phyloP scores from a whole-genome alignment of 2,888 invertebrate genomes.

The Coronaproctus castanopsis region DNA sequence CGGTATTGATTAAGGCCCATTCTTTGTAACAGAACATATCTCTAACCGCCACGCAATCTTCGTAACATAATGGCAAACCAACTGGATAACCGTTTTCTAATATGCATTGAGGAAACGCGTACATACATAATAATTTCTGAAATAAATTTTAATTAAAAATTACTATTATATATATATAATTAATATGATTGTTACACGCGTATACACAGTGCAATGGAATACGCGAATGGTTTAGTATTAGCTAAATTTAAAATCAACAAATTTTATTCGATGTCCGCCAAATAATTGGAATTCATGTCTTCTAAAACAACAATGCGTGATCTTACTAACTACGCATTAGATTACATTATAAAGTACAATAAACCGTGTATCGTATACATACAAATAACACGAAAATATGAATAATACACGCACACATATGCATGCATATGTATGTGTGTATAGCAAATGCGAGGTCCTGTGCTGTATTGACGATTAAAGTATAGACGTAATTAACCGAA shows the following conservation, averaged over 20 bases:
- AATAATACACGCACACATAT: too few relatives aligned
- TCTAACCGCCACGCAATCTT: conserved; percentile 80
- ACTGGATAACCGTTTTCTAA: conserved; percentile 41
- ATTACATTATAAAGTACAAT: too few relatives aligned
- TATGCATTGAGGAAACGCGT: conserved; percentile 75
- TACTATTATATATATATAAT: not conserved
- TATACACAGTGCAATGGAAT: not conserved
- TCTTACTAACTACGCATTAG: too few relatives aligned
- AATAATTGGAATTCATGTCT: too few relatives aligned
- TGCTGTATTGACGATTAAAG: too few relatives aligned
- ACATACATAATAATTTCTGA: conserved; percentile 66
- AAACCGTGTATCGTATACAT: too few relatives aligned
- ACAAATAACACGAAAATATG: too few relatives aligned
- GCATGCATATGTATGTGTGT: too few relatives aligned
- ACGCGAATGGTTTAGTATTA: conserved; percentile 1
- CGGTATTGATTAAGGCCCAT: conserved; percentile 77
- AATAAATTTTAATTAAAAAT: conserved; percentile 18
- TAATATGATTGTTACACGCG: not conserved
- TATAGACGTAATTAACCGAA: too few relatives aligned
- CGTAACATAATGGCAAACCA: conserved; percentile 65
- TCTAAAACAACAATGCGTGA: too few relatives aligned
- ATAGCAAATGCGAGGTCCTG: too few relatives aligned
- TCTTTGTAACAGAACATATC: conserved; percentile 81
- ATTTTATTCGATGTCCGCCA: too few relatives aligned
- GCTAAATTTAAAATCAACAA: conserved; percentile 1